These are phyloP conservation scores for Globicephala melas DNA, from an alignment of 2,113 vertebrate species.

Conservation along the genomic window DNA sequence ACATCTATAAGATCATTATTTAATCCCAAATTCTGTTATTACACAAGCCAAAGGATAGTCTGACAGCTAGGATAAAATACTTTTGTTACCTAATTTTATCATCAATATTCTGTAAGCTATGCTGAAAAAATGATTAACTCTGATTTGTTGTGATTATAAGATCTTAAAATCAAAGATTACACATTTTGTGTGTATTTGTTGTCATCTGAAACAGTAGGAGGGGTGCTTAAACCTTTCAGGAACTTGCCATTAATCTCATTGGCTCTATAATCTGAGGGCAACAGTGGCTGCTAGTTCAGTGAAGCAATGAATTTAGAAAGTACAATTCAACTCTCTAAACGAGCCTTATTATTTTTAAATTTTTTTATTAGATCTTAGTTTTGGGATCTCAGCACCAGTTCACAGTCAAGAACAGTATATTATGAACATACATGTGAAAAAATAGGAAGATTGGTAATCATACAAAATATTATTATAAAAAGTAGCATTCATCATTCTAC, in stretches of 20 bases:
- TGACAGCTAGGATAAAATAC: neutral
- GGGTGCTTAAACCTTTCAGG: accelerated
- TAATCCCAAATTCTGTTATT: neutral
- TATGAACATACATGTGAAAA: neutral
- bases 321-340: neutral
- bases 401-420: neutral
- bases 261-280: neutral
- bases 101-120: neutral
- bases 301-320: neutral
- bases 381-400: neutral
- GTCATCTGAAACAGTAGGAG: neutral
- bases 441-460: neutral
- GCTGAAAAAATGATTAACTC: neutral
- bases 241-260: neutral
- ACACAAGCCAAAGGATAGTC: neutral
- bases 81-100: neutral
- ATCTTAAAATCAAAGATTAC: neutral
- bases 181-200: neutral
- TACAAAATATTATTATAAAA: neutral
- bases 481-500: neutral
- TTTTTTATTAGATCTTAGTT: neutral
- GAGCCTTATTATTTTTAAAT: neutral
- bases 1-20: neutral
- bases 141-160: neutral
- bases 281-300: neutral